Evolutionary conservation across 2,113 vertebrate genomes (phyloP).

Genomic region (Spea multiplicata): DNA sequence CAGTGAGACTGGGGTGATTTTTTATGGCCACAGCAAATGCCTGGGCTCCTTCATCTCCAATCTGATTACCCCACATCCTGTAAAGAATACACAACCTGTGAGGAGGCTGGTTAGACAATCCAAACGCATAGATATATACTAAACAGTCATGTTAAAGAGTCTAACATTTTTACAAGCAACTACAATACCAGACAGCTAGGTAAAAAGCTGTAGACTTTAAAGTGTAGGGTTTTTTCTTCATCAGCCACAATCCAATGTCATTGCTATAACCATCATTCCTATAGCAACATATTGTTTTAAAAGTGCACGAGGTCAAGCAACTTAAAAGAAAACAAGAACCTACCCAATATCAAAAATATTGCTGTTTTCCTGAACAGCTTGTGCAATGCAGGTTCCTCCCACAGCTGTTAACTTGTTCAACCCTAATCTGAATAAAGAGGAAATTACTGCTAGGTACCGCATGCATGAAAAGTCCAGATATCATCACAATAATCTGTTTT

Average conservation of each 20-base stretch:
- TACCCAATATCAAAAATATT: slow-evolving; percentile 88
- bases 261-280: too few relatives aligned
- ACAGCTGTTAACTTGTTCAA: slow-evolving; percentile 81
- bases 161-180: too few relatives aligned
- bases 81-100: slow-evolving; percentile 28
- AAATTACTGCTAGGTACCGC: background rate
- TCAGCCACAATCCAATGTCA: too few relatives aligned
- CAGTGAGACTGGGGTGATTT: slow-evolving; percentile 77
- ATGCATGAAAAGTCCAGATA: too few relatives aligned
- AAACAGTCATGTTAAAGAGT: too few relatives aligned
- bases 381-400: slow-evolving; percentile 79
- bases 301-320: too few relatives aligned
- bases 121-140: too few relatives aligned
- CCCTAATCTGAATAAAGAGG: slow-evolving; percentile 73
- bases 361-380: slow-evolving; percentile 79
- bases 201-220: too few relatives aligned
- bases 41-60: slow-evolving; percentile 85
- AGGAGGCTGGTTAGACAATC: background rate
- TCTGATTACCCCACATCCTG: slow-evolving; percentile 95
- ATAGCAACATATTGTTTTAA: too few relatives aligned
- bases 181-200: too few relatives aligned
- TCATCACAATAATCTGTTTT: too few relatives aligned
- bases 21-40: slow-evolving; percentile 85
- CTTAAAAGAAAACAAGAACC: slow-evolving; percentile 48
- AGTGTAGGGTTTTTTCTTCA: too few relatives aligned